Base-by-base conservation (phyloP, 2,113 vertebrate species). In the Hippocampus mohnikei region DNA sequence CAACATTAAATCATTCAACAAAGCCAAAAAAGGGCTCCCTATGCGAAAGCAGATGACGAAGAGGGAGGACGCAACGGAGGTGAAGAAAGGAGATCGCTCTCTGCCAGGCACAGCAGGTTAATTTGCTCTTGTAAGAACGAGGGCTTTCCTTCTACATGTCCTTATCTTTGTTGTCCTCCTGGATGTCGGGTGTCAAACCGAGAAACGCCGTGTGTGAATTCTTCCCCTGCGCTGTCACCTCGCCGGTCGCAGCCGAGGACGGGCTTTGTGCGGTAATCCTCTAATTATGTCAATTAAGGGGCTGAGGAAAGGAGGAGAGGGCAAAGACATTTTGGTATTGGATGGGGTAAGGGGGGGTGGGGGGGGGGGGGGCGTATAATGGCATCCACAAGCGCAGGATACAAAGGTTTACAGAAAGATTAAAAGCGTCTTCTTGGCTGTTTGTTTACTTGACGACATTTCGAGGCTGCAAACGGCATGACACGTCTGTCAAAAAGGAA, bases 131-230 rank as follows among this genome's bases (percentile, higher is more conserved):
- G 88, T 86, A 81, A 88, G 83, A 83, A 81, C 37, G 72, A 87
- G 78, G 77, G 86, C 84, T 87, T 89, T 90, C 87, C 83, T 78
- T 90, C 83, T 55, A 75, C 73, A 80, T 68, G 60, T 37, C 80
- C 87, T 92, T 91, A 91, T 91, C 91, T 87, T 75, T 85, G 83
- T 85, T 85, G 87, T 86, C 87, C 88, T 90, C 80, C 85, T 88
- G 83, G 82, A 77, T 85, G 88, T 80, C 66, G 81, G 81, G 88
- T 89, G 89, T 87, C 87, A 84, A 84, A 79, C 69, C n/a, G 37
- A 69, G 78, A 85, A 82, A 77, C 58, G 40, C 78, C 41, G 69
- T 67, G 69, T 67, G 72, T 12, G 77, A 76, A 82, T 81, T 81
- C 83, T 60, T 70, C 85, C 82, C 84, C 81, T 20, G 74, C 77